These are phyloP conservation scores for Hemibagrus wyckioides DNA, from an alignment of 2,113 vertebrate genomes.

Conservation along the genomic window DNA sequence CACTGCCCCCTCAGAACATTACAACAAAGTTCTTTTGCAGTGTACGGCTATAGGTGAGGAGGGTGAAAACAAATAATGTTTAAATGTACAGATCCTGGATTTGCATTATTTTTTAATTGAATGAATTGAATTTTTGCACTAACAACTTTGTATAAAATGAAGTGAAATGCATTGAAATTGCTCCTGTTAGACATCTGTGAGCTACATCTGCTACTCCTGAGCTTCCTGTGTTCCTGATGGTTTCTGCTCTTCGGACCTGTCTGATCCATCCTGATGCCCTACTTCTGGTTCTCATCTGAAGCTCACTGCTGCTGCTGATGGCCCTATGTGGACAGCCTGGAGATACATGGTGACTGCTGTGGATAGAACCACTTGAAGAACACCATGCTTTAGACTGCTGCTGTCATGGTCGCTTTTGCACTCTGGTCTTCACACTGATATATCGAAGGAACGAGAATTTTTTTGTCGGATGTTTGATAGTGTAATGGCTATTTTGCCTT, in stretches of 20 bases:
- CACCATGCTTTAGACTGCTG: too few species aligned
- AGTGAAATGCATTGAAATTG: not conserved
- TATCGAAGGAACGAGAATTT: not conserved
- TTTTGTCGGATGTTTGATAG: not conserved
- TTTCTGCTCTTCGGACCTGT: too few species aligned
- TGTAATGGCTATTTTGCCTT: not conserved
- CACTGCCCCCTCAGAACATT: not conserved
- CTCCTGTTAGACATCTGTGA: not conserved
- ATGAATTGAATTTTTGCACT: not conserved
- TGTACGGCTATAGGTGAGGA: not conserved
- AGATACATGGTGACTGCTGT: too few species aligned
- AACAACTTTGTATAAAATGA: not conserved
- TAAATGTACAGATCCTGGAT: not conserved
- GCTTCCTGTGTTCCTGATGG: too few species aligned
- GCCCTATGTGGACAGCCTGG: too few species aligned
- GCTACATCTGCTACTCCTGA: not conserved
- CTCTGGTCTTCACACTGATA: not conserved
- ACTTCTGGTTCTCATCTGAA: too few species aligned
- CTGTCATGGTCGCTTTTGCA: too few species aligned
- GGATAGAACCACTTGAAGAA: too few species aligned
- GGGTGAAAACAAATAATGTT: not conserved
- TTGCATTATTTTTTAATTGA: not conserved
- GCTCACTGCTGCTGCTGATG: too few species aligned
- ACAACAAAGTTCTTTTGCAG: too few species aligned
- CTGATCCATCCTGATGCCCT: too few species aligned